Evolutionary conservation across 2,888 invertebrate genomes (phyloP), one percentile per base, ranked within the genome.

Genomic region (Lasioglossum vierecki): DNA sequence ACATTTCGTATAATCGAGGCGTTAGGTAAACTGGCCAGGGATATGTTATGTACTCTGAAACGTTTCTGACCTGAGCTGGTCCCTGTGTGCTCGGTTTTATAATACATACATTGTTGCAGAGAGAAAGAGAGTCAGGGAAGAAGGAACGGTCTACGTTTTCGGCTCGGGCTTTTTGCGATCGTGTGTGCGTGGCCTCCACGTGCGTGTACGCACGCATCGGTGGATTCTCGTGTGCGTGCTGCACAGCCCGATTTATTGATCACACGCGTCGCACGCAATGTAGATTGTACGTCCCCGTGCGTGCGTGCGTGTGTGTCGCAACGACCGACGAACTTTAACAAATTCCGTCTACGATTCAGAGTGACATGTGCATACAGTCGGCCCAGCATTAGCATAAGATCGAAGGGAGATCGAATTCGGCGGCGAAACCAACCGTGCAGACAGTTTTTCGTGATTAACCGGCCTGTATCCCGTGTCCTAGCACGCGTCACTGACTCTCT

Each of bases 221-320:
- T 6, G 15, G 26, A 13, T 13, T 30, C n/a, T 44, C 57, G 81
- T 79, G 88, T 90, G 86, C 87, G 91, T 85, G 88, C 86, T 93
- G 92, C 93, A 91, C 93, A 91, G 89, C 89, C 90, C 93, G 94
- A 94, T 94, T 94, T 94, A 94, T 94, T 94, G 94, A 94, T 94
- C 94, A 93, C 93, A 92, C 93, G 92, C 93, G 92, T 92, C 91
- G 91, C 91, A 92, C 92, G 90, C 91, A 92, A 89, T 91, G 63
- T 30, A 6, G 63, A 91, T 30, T 30, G 30, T 30, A 76, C 89
- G 88, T 88, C 88, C 88, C n/a, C 15, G 46, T 46, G 46, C 87
- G 88, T 82, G 80, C 87, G 80, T 53, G 60, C 68, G 79, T 72
- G 77, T 60, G 77, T 88, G 86, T 85, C 88, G 86, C 83, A 88